Conservation (phyloP, 1,140 invertebrate species). For the Acyrthosiphon pisum region DNA sequence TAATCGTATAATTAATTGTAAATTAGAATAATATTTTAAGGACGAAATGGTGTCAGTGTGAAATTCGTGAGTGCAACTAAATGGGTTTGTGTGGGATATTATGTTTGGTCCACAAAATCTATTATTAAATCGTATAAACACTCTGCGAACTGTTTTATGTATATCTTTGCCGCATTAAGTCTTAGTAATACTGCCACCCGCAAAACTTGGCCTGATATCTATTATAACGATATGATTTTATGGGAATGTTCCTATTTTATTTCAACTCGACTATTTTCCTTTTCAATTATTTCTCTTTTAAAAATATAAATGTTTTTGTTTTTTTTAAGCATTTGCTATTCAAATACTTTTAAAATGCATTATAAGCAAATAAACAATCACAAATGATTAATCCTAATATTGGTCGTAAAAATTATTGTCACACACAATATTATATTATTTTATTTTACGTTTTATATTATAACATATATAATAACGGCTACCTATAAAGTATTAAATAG, state of each 20-base stretch:
- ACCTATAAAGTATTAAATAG: too few relatives aligned
- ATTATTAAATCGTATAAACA: conserved; percentile 48
- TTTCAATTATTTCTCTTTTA: background rate
- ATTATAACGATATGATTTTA: conserved; percentile 18
- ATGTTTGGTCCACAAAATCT: conserved; percentile 25
- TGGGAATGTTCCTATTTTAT: background rate
- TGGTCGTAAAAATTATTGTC: background rate
- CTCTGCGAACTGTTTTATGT: conserved; percentile 14
- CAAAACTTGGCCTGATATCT: conserved; percentile 35
- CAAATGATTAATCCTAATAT: background rate
- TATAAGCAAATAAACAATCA: background rate
- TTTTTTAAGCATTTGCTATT: background rate
- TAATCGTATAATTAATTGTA: background rate
- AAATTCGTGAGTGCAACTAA: background rate
- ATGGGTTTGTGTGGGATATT: conserved; percentile 1
- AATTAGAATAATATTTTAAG: conserved; percentile 24
- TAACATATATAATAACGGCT: background rate
- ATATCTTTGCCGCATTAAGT: conserved; percentile 29
- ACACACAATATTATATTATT: background rate
- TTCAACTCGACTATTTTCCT: background rate
- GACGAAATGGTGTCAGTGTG: conserved; percentile 12
- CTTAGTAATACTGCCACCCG: background rate
- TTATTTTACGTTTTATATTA: background rate
- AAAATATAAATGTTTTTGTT: background rate
- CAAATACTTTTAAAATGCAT: too few relatives aligned